Evolutionary conservation across 2,797 vertebrate species (phyloP), one percentile per base, ranked within the genome.

Genomic region (Knipowitschia caucasica): DNA sequence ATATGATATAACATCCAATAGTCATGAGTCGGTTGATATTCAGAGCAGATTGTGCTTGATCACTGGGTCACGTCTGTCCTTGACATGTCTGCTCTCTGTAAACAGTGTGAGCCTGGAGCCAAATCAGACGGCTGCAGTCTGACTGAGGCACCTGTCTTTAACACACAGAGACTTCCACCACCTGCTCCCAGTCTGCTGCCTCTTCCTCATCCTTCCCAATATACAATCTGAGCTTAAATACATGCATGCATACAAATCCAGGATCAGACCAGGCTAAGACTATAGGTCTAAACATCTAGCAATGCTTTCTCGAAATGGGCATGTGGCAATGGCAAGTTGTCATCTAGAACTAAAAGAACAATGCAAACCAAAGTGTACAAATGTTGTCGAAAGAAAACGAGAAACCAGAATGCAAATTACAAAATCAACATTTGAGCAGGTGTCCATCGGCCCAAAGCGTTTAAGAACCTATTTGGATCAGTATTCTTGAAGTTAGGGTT

Each of bases 81-180:
- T 55, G 55, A 56, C 60, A 56, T 33, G 26, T 12, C 27, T 10
- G 3, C 21, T 27, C 23, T 49, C 33, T 25, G 62, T 61, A 73
- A 69, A 78, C 64, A 64, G 47, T 62, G 50, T 49, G 29, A 34
- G n/a, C 44, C 18, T 5, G 35, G 49, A 56, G 71, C 80, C 78
- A 79, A 73, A 66, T 65, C 72, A 57, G 50, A 69, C 80, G 76
- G 74, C 72, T 69, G 53, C 38, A 53, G 54, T 36, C 17, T 42
- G 55, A 74, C 61, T 53, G 59, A 69, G 56, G 65, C 73, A 69
- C 73, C 82, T 77, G 75, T 61, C 65, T 63, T 67, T 57, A 53
- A 69, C 62, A 69, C 62, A 74, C 62, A 68, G 46, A 72, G 75
- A 79, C 49, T 73, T 66, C 53, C 15, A 23, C 74, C 79, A 77